Conservation (phyloP, 1,140 invertebrate species). For the Dinoponera quadriceps region DNA sequence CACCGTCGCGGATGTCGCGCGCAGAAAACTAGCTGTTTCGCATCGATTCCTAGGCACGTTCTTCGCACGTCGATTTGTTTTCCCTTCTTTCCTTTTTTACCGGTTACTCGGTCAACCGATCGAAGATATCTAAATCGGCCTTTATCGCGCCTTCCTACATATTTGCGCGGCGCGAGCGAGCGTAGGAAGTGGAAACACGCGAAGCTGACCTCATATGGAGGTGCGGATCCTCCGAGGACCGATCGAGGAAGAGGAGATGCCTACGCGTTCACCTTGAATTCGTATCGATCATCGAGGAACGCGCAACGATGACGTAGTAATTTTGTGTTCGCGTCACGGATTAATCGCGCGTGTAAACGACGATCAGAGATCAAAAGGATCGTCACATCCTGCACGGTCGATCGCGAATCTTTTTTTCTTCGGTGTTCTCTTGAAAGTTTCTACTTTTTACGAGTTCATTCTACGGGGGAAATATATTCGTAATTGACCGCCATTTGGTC, state of each 20-base stretch:
- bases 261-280: conserved; percentile 65
- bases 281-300: conserved; percentile 28
- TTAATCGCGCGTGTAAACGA: conserved; percentile 31
- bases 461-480: no score
- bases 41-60: no score
- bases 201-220: conserved; percentile 63
- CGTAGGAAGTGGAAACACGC: conserved; percentile 59
- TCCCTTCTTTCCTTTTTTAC: neutral
- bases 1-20: no score
- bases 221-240: conserved; percentile 33
- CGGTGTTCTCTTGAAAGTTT: no score
- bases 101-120: conserved; percentile 33
- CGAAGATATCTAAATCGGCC: conserved; percentile 40
- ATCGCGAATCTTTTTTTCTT: no score
- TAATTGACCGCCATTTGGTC: no score
- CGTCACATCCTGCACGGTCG: no score
- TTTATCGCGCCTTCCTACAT: conserved; percentile 34
- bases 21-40: no score
- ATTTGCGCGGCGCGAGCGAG: conserved; percentile 21
- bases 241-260: conserved; percentile 65
- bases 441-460: no score
- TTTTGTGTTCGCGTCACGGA: neutral
- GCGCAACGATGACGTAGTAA: neutral
- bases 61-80: neutral
- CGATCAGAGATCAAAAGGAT: conserved; percentile 2